Evolutionary conservation across 2,888 invertebrate genomes (phyloP), one percentile per base, ranked within the genome.

Genomic region (Brachypalpus laphriformis): DNA sequence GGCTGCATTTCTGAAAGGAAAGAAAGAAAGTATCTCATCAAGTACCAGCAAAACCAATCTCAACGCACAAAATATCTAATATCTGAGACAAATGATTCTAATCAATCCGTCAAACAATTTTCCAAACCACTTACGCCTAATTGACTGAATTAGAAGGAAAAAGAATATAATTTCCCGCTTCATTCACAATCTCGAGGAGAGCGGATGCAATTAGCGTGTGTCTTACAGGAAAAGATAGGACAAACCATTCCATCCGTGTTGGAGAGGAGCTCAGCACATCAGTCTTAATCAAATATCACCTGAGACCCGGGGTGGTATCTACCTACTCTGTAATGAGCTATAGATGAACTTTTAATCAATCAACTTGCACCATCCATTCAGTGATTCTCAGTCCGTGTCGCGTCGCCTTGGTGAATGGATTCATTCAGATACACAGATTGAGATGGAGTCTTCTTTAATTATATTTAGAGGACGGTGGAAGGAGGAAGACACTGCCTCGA

Each of bases 341-440:
- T 8, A 47, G 61, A 56, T 68, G 75, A 72, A 74, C 22, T 80
- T 68, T 63, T 68, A 74, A 78, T 78, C 78, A 71, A 80, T 71
- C 57, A 18, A 68, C 49, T 40, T 47, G 47, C 47, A 56, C 49
- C 49, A 47, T 25, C 40, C 14, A 42, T 57, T 57, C 47, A 42
- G 18, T 20, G 8, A 7, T 14, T 8, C 28, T 1, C 9, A 61
- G 9, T 2, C 42, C 14, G 16, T 14, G 4, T 14, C 2, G 16
- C 9, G 9, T 25, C 51, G n/a, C 1, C 16, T 16, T n/a, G 8
- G 14, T 70, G 20, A 47, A 51, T 31, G 20, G 47, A 56, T 42
- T 49, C 59, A 59, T n/a, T 31, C n/a, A 28, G 25, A 18, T 37
- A 31, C 16, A n/a, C 34, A n/a, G 70, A 28, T 54, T 25, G 5